These are phyloP conservation scores for Mimumesa dahlbomi DNA, from an alignment of 2,888 invertebrate species.

Conservation along the genomic window DNA sequence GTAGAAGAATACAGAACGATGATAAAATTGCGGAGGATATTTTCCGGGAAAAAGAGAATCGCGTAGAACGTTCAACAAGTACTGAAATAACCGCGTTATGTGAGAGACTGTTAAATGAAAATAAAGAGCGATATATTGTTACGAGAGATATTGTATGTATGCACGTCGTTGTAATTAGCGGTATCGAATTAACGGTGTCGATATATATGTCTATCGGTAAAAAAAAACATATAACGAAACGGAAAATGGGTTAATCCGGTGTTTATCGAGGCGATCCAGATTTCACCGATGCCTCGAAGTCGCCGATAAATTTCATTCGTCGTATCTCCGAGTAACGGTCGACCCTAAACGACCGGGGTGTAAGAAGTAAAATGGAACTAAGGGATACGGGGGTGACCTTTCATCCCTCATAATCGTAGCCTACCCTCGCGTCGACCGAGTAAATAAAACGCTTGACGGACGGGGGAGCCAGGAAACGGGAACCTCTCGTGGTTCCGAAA, in stretches of 20 bases:
- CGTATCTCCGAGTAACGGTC: background rate
- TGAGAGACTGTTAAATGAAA: no score
- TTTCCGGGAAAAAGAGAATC: no score
- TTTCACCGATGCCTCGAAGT: conserved; percentile 7
- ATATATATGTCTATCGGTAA: no score
- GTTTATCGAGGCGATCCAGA: conserved; percentile 34
- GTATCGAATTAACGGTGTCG: no score
- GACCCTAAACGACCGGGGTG: conserved; percentile 11
- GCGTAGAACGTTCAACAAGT: no score
- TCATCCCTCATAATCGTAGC: conserved; percentile 12
- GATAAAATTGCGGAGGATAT: no score
- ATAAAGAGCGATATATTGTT: no score
- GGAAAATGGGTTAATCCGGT: conserved; percentile 35
- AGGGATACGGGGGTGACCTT: conserved; percentile 5
- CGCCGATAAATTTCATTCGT: conserved; percentile 17
- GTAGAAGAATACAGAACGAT: no score
- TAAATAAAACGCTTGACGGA: background rate
- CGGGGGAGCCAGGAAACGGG: background rate
- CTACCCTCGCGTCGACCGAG: conserved; percentile 2
- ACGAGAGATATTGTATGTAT: no score
- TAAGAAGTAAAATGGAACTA: conserved; percentile 10
- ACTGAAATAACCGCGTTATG: no score
- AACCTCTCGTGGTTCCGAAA: background rate
- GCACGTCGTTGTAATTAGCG: no score
- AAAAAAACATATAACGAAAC: no score